Percentiles rank a stretch among this genome's conserved stretches.
phyloP scores from a whole-genome alignment of 2,113 vertebrate genomes.

The Syngnathus floridae region DNA sequence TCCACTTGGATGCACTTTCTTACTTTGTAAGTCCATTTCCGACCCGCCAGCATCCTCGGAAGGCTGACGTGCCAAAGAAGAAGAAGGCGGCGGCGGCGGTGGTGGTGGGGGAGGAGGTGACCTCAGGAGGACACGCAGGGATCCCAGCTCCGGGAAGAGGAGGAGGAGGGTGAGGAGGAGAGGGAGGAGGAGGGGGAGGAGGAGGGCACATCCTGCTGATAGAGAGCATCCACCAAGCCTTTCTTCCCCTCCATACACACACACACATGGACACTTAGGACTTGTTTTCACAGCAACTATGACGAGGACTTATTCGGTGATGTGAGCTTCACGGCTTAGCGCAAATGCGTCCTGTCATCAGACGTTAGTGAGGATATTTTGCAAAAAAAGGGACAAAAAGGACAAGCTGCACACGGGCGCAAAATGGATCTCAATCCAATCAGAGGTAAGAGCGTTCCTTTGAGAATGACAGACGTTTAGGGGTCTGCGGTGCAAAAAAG shows the following conservation, averaged over 20 bases:
- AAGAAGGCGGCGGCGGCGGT: background rate
- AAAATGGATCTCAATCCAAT: slow-evolving; percentile 71
- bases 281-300: slow-evolving; percentile 2
- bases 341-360: background rate
- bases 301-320: background rate
- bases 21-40: too few species aligned
- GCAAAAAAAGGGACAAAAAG: background rate
- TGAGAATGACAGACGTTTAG: background rate
- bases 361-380: background rate
- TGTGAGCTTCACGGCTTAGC: background rate
- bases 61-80: slow-evolving; percentile 4
- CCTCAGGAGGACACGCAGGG: slow-evolving; percentile 38
- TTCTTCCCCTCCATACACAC: slow-evolving; percentile 17
- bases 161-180: slow-evolving; percentile 25
- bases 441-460: slow-evolving; percentile 61
- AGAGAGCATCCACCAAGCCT: slow-evolving; percentile 41
- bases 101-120: slow-evolving; percentile 38
- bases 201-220: slow-evolving; percentile 32
- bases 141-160: slow-evolving; percentile 36
- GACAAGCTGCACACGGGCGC: slow-evolving; percentile 1
- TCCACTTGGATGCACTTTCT: background rate
- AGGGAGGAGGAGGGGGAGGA: slow-evolving; percentile 21
- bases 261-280: slow-evolving; percentile 11
- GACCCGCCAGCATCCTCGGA: slow-evolving; percentile 1
- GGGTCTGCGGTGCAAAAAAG: background rate